Conservation (phyloP, 92 coral and sea anemone genomes). For the Epizoanthus stellaris region DNA sequence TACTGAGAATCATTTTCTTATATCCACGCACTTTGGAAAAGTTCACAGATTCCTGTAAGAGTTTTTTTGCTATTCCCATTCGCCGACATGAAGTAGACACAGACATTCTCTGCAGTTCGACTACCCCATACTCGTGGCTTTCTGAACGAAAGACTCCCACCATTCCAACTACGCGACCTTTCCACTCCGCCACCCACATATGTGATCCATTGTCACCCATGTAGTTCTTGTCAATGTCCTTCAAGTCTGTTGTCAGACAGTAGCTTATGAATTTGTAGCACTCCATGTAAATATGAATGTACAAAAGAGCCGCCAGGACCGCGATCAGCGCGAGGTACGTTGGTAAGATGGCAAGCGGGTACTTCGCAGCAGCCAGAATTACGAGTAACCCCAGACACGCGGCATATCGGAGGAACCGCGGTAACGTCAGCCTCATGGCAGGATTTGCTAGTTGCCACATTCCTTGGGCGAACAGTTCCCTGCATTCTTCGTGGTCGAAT, state of each 20-base stretch:
- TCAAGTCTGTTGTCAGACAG: constrained; percentile 74
- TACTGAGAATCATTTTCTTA: constrained; percentile 65
- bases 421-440: constrained; percentile 62
- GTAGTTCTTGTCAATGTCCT: constrained; percentile 68
- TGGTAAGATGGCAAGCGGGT: constrained; percentile 61
- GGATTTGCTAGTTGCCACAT: constrained; percentile 80
- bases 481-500: constrained; percentile 60
- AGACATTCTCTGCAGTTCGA: constrained; percentile 83
- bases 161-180: constrained; percentile 89
- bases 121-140: constrained; percentile 66
- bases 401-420: constrained; percentile 68
- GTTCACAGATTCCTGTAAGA: constrained; percentile 60
- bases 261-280: constrained; percentile 72
- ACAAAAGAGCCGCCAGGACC: constrained; percentile 66
- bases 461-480: constrained; percentile 81
- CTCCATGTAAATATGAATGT: constrained; percentile 75
- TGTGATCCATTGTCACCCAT: constrained; percentile 58
- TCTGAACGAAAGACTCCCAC: constrained; percentile 71
- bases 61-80: constrained; percentile 78
- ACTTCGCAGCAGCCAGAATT: constrained; percentile 61
- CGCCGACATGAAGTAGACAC: constrained; percentile 71
- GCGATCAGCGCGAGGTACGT: constrained; percentile 59
- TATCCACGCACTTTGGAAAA: constrained; percentile 61
- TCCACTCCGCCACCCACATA: constrained; percentile 82
- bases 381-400: constrained; percentile 49